Conservation (phyloP, 2,888 invertebrate genomes). For the Caenorhabditis becei region DNA sequence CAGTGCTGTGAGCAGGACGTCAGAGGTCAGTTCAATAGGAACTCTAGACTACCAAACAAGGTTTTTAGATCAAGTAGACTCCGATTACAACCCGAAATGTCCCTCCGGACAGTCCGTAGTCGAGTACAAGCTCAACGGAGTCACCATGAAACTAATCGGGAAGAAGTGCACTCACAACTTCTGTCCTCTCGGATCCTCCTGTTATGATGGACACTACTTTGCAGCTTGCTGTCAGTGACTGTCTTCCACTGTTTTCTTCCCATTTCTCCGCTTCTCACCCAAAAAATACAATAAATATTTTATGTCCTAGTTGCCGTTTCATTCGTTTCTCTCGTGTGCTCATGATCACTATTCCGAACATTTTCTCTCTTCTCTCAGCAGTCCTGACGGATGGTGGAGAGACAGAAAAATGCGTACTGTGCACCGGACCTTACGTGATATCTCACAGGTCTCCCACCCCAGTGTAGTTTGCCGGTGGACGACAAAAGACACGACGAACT, state of each 20-base stretch:
- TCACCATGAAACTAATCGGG: conserved; percentile 57
- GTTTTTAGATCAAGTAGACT: conserved; percentile 37
- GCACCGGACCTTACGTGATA: not conserved
- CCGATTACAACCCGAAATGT: conserved; percentile 64
- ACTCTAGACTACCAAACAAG: no score
- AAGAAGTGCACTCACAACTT: conserved; percentile 64
- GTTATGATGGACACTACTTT: conserved; percentile 62
- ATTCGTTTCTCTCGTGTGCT: not conserved
- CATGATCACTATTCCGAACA: conserved; percentile 34
- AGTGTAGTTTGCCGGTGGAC: conserved; percentile 3
- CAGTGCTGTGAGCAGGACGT: conserved; percentile 39
- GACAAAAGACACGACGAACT: not conserved
- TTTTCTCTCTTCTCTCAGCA: conserved; percentile 40
- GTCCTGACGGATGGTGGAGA: conserved; percentile 24
- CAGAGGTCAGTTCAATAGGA: conserved; percentile 11
- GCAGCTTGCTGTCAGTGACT: conserved; percentile 64
- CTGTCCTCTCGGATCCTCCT: conserved; percentile 60
- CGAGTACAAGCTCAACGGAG: conserved; percentile 57
- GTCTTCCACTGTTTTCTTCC: not conserved
- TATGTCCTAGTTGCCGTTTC: not conserved
- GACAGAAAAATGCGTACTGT: not conserved
- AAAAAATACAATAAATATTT: conserved; percentile 22
- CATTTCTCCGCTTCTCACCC: not conserved
- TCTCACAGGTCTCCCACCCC: conserved; percentile 16
- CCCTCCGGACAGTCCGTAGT: conserved; percentile 42